Evolutionary conservation across 2,797 vertebrate species (phyloP).

Genomic region (Leptatherina wallacei): DNA sequence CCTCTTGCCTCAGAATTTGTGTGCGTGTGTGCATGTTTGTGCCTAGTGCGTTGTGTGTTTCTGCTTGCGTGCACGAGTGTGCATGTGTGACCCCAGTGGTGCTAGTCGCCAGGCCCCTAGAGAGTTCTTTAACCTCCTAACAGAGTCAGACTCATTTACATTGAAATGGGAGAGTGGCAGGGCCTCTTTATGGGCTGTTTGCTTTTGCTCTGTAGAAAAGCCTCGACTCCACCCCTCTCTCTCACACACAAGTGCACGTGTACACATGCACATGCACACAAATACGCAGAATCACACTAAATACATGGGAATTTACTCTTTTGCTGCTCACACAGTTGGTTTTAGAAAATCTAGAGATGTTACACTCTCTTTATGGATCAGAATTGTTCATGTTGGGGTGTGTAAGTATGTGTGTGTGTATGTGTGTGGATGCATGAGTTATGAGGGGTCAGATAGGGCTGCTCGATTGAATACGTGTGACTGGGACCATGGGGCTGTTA

Average conservation of each 20-base stretch:
- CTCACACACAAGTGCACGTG: slow-evolving; percentile 47
- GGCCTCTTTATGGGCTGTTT: slow-evolving; percentile 83
- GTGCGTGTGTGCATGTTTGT: slow-evolving; percentile 53
- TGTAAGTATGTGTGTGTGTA: slow-evolving; percentile 18
- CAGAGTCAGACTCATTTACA: slow-evolving; percentile 88
- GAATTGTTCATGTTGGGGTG: slow-evolving; percentile 17
- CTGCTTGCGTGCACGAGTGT: slow-evolving; percentile 52
- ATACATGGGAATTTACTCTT: slow-evolving; percentile 73
- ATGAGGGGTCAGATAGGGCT: slow-evolving; percentile 64
- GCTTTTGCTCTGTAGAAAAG: slow-evolving; percentile 80
- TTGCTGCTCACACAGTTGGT: slow-evolving; percentile 70
- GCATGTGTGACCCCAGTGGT: slow-evolving; percentile 75
- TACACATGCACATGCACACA: slow-evolving; percentile 32
- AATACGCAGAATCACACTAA: slow-evolving; percentile 35
- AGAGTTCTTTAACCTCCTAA: slow-evolving; percentile 84
- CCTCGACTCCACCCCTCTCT: slow-evolving; percentile 67
- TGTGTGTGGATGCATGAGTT: slow-evolving; percentile 41
- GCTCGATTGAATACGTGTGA: slow-evolving; percentile 53
- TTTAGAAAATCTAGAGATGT: slow-evolving; percentile 64
- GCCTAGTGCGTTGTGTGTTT: slow-evolving; percentile 50
- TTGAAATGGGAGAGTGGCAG: slow-evolving; percentile 85
- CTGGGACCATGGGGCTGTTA: slow-evolving; percentile 69
- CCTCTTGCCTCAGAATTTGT: slow-evolving; percentile 71
- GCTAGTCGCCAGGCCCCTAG: slow-evolving; percentile 77
- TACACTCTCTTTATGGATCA: slow-evolving; percentile 39